Evolutionary conservation across 2,888 invertebrate genomes (phyloP).

Genomic region (Tuta absoluta): DNA sequence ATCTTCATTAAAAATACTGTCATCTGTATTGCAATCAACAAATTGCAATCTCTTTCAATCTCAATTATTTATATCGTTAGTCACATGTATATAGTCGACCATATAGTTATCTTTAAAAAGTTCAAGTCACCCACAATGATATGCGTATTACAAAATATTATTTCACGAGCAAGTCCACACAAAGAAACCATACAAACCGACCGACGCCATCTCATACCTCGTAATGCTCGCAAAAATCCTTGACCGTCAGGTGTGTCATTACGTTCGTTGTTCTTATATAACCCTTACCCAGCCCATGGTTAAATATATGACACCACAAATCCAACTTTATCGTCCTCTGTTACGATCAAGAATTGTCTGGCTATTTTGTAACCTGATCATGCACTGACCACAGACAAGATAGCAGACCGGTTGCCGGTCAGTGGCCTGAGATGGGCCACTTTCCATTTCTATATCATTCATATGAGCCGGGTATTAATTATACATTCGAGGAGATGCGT

Average conservation of each 20-base stretch:
- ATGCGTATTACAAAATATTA: background rate
- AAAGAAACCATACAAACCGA: slow-evolving; percentile 14
- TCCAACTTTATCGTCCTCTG: background rate
- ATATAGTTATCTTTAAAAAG: too few relatives aligned
- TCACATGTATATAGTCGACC: too few relatives aligned
- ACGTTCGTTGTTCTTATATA: slow-evolving; percentile 34
- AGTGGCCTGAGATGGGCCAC: slow-evolving; percentile 41
- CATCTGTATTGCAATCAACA: too few relatives aligned
- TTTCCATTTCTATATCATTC: slow-evolving; percentile 44
- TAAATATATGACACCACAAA: background rate
- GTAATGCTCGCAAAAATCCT: slow-evolving; percentile 22
- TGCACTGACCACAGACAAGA: slow-evolving; percentile 51
- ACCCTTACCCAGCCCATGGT: slow-evolving; percentile 1
- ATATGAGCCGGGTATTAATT: slow-evolving; percentile 12
- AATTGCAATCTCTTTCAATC: too few relatives aligned
- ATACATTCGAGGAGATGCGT: slow-evolving; percentile 11
- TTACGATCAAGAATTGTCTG: background rate
- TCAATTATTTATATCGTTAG: too few relatives aligned
- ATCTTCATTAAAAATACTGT: too few relatives aligned
- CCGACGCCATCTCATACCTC: background rate
- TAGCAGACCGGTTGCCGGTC: slow-evolving; percentile 41
- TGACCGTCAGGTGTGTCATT: slow-evolving; percentile 32
- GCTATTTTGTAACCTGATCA: slow-evolving; percentile 35
- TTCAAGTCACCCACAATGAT: too few relatives aligned
- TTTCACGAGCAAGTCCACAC: background rate